A percentile compares a stretch with the other conserved stretches of the same genome.
Evolutionary conservation across 2,888 invertebrate species (phyloP).

Genomic region (Lepeophtheirus nordmannii): DNA sequence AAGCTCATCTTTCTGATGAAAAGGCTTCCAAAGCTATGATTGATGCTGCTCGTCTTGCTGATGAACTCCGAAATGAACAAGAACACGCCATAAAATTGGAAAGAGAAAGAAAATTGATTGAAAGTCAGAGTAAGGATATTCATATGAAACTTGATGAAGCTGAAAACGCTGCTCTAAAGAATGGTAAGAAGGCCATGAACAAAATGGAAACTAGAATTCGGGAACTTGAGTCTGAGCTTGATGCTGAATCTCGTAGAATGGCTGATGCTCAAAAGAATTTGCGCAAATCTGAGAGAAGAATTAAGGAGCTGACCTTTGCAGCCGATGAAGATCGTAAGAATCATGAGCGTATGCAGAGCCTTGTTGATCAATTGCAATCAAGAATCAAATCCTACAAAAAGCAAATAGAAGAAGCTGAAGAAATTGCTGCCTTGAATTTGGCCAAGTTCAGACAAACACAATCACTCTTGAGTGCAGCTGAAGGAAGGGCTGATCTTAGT

Average conservation of each 20-base stretch:
- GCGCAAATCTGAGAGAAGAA: constrained; percentile 40
- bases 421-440: constrained; percentile 91
- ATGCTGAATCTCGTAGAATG: constrained; percentile 42
- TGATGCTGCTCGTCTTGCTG: constrained; percentile 64
- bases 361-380: constrained; percentile 97
- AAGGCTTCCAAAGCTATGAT: constrained; percentile 97
- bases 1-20: constrained; percentile 97
- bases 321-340: constrained; percentile 99
- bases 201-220: constrained; percentile 28
- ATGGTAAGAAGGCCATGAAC: constrained; percentile 30
- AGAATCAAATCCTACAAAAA: constrained; percentile 86
- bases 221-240: constrained; percentile 40
- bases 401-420: constrained; percentile 51
- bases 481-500: constrained; percentile 88
- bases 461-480: constrained; percentile 65
- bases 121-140: constrained; percentile 20
- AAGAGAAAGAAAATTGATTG: constrained; percentile 17
- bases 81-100: constrained; percentile 22
- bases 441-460: constrained; percentile 62
- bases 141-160: constrained; percentile 42
- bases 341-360: constrained; percentile 97
- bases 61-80: constrained; percentile 28
- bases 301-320: constrained; percentile 39
- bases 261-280: constrained; percentile 42
- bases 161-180: constrained; percentile 42